Evolutionary conservation across 2,888 invertebrate genomes (phyloP).

Genomic region (Druceiella hillmani): DNA sequence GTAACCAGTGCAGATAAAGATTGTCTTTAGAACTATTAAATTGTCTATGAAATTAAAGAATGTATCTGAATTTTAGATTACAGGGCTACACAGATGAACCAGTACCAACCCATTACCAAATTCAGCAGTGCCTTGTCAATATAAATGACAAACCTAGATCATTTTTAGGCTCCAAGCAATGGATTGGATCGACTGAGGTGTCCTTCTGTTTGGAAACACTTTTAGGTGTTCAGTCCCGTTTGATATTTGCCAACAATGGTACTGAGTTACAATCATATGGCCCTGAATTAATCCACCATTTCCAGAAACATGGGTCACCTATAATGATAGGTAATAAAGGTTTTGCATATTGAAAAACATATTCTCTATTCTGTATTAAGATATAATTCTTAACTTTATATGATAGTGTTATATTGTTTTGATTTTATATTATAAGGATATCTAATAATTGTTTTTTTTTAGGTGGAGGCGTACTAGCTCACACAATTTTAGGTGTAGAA

Average conservation of each 20-base stretch:
- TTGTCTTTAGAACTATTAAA: no score
- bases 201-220: constrained; percentile 84
- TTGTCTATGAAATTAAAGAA: neutral
- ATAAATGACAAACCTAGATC: constrained; percentile 86
- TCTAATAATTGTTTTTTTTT: constrained; percentile 19
- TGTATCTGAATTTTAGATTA: constrained; percentile 38
- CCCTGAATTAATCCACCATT: constrained; percentile 83
- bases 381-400: no score
- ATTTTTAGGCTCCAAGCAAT: constrained; percentile 88
- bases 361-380: no score
- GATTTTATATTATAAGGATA: no score
- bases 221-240: constrained; percentile 69
- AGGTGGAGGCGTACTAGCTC: constrained; percentile 96
- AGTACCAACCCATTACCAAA: constrained; percentile 78
- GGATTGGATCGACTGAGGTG: constrained; percentile 99
- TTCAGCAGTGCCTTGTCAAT: constrained; percentile 90
- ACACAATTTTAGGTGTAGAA: constrained; percentile 95
- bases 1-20: no score
- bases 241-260: constrained; percentile 82
- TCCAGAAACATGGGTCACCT: constrained; percentile 88
- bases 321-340: constrained; percentile 93
- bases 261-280: constrained; percentile 74
- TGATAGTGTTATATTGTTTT: constrained; percentile 1
- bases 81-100: constrained; percentile 76
- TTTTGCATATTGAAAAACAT: no score